Evolutionary conservation across 2,113 vertebrate species (phyloP).

Genomic region (Clupea harengus): DNA sequence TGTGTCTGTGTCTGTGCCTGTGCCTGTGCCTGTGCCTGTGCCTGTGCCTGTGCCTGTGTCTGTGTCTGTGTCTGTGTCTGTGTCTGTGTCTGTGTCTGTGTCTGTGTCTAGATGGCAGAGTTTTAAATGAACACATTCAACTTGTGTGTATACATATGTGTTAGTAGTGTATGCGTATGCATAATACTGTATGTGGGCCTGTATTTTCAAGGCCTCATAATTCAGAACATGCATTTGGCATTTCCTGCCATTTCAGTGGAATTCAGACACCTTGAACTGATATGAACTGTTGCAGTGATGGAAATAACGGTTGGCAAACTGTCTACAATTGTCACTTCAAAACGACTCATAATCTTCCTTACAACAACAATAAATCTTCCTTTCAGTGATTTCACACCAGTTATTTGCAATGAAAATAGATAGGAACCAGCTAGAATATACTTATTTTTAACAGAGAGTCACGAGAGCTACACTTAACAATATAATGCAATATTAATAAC

Average conservation of each 20-base stretch:
- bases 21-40: too few species aligned
- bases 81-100: too few species aligned
- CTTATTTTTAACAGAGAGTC: too few species aligned
- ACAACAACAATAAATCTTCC: too few species aligned
- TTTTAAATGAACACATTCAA: too few species aligned
- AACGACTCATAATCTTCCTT: background rate
- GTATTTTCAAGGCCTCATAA: background rate
- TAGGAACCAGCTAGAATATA: background rate
- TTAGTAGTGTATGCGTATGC: background rate
- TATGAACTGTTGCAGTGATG: background rate
- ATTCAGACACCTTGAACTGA: background rate
- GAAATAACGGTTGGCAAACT: background rate
- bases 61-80: too few species aligned
- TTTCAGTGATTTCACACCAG: background rate
- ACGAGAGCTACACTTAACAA: too few species aligned
- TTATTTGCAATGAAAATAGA: background rate
- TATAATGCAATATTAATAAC: too few species aligned
- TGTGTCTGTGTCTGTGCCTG: too few species aligned
- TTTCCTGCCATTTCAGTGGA: background rate
- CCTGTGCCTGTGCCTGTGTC: too few species aligned
- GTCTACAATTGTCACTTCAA: background rate
- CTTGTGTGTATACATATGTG: too few species aligned
- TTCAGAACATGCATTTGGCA: background rate
- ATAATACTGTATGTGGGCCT: background rate
- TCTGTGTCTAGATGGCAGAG: too few species aligned